phyloP scores from a whole-genome alignment of 2,888 invertebrate genomes.

The Habroteleia sp. region DNA sequence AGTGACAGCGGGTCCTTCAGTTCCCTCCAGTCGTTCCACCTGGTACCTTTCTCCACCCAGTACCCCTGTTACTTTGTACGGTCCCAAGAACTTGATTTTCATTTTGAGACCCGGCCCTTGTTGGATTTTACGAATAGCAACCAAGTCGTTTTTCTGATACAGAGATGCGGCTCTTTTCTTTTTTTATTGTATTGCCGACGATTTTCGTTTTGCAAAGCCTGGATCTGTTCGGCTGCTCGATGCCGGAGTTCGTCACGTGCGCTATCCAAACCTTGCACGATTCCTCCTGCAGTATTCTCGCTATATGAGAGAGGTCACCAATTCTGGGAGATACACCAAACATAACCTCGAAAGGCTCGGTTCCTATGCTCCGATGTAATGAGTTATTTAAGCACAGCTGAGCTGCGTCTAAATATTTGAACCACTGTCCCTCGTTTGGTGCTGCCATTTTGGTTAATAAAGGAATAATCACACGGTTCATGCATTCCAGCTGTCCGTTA shows the following conservation, averaged over 20 bases:
- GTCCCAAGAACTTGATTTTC: neutral
- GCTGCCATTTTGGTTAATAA: neutral
- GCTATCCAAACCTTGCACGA: neutral
- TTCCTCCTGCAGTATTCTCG: neutral
- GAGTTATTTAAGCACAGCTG: neutral
- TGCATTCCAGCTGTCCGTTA: neutral
- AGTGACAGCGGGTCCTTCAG: neutral
- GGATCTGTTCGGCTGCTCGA: conserved; percentile 1
- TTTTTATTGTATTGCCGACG: neutral
- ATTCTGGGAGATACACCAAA: neutral
- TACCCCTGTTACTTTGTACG: neutral
- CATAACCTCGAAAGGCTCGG: neutral
- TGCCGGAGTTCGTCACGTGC: neutral
- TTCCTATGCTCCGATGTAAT: neutral
- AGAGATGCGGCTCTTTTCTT: neutral
- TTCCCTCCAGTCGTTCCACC: neutral
- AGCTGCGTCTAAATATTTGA: neutral
- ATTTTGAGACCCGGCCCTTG: neutral
- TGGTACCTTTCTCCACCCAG: neutral
- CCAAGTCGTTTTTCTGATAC: neutral
- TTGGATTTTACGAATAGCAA: neutral
- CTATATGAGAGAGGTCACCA: neutral
- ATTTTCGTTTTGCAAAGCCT: neutral
- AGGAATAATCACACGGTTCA: neutral
- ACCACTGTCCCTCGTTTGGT: neutral